A percentile compares a stretch with the other conserved stretches of the same genome.
These are phyloP conservation scores for Quadriops clusia DNA, from an alignment of 2,888 invertebrate species.

Conservation along the genomic window DNA sequence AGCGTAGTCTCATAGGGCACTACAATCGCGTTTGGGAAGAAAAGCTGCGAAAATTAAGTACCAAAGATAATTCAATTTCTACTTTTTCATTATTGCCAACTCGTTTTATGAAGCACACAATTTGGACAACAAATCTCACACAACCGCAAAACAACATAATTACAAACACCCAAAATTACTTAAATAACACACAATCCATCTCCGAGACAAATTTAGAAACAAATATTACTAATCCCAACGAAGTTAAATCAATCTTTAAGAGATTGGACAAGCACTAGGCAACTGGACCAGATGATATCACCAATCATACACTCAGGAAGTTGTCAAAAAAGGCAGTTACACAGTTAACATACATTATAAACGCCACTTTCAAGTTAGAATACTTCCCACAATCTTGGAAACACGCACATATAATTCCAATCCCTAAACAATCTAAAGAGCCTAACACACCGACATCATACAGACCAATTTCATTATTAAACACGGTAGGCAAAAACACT, in stretches of 20 bases:
- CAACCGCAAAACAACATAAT: neutral
- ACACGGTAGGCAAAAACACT: conserved; percentile 10
- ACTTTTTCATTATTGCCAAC: neutral
- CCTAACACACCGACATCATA: conserved; percentile 8
- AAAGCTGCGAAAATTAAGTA: neutral
- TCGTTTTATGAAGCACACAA: neutral
- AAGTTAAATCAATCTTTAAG: neutral
- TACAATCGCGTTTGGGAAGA: neutral
- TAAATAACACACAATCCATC: neutral
- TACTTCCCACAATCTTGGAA: conserved; percentile 18
- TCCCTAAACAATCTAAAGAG: conserved; percentile 13
- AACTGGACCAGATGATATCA: neutral
- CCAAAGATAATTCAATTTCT: neutral
- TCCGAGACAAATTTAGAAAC: neutral
- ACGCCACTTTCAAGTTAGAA: too few species aligned
- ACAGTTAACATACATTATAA: conserved; percentile 16
- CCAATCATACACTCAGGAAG: neutral
- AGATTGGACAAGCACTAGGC: neutral
- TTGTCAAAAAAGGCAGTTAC: conserved; percentile 15
- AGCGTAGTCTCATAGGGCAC: neutral
- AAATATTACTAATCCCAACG: neutral
- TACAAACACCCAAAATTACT: neutral
- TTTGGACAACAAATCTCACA: neutral
- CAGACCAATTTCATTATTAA: conserved; percentile 14
- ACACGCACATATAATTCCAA: conserved; percentile 15